A percentile compares a stretch with the other conserved stretches of the same genome.
Conservation (phyloP, 2,113 vertebrate genomes). For the Tricholaema leucomelas region DNA sequence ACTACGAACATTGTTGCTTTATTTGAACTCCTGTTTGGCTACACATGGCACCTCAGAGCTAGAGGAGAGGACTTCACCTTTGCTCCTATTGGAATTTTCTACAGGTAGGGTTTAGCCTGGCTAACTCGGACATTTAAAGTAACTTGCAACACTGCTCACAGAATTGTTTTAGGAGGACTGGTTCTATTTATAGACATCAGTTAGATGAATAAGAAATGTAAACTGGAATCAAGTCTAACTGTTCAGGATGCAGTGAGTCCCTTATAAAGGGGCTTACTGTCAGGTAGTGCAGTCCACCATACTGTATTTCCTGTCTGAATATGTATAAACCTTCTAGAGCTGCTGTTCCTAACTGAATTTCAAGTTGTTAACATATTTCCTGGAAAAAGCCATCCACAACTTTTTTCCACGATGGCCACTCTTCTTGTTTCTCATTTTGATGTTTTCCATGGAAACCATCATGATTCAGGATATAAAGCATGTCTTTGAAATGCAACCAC, state of each 20-base stretch:
- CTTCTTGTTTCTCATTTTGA: slow-evolving; percentile 28
- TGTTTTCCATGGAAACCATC: slow-evolving; percentile 30
- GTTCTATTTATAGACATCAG: not conserved
- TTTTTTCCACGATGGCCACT: slow-evolving; percentile 10
- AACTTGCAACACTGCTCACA: not conserved
- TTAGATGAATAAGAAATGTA: not conserved
- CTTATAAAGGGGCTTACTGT: not conserved
- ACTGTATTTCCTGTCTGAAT: not conserved
- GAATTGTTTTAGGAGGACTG: not conserved
- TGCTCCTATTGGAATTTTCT: not conserved
- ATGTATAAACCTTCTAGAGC: slow-evolving; percentile 11
- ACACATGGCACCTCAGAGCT: not conserved
- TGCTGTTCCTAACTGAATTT: not conserved
- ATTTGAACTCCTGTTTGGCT: not conserved
- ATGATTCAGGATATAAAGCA: slow-evolving; percentile 13
- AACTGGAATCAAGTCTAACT: not conserved
- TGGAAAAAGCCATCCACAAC: slow-evolving; percentile 20
- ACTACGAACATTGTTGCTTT: not conserved
- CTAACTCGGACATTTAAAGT: not conserved
- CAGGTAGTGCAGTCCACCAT: not conserved
- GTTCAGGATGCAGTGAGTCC: not conserved
- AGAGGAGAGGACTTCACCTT: not conserved
- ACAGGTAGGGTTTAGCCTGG: not conserved
- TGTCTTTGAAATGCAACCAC: slow-evolving; percentile 1
- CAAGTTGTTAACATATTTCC: slow-evolving; percentile 18